Percentiles rank a stretch among this genome's conserved stretches.
These are phyloP conservation scores for Carpatolechia fugitivella DNA, from an alignment of 2,888 invertebrate species.

Conservation along the genomic window DNA sequence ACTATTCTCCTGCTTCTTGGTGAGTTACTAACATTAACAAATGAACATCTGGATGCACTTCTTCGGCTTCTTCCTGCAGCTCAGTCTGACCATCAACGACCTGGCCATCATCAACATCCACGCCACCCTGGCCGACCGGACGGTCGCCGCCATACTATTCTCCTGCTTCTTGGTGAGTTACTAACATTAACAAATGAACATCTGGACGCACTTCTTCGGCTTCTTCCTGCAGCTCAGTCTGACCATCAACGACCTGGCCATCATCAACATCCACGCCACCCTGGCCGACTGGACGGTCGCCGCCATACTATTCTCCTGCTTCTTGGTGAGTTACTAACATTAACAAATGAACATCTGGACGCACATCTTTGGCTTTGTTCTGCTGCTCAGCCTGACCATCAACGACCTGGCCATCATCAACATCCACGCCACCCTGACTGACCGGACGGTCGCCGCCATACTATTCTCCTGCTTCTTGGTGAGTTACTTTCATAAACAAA, in stretches of 20 bases:
- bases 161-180: conserved; percentile 90
- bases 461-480: conserved; percentile 94
- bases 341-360: conserved; percentile 94
- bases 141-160: conserved; percentile 89
- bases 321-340: conserved; percentile 82
- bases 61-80: conserved; percentile 90
- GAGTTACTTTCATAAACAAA: conserved; percentile 48
- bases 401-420: conserved; percentile 90
- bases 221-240: conserved; percentile 90
- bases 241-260: conserved; percentile 89
- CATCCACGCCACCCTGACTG: conserved; percentile 87
- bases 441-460: conserved; percentile 91
- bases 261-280: conserved; percentile 88
- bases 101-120: conserved; percentile 87
- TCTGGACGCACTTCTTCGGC: conserved; percentile 97
- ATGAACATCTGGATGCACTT: conserved; percentile 97
- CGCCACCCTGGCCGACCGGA: conserved; percentile 89
- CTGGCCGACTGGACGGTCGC: conserved; percentile 91
- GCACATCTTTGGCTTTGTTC: conserved; percentile 91
- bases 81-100: conserved; percentile 91
- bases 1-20: conserved; percentile 92
- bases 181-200: conserved; percentile 76
- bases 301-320: conserved; percentile 89
- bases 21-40: conserved; percentile 54
- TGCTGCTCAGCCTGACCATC: conserved; percentile 90